Evolutionary conservation across 2,888 invertebrate species (phyloP).

Genomic region (Ophion ellenae): DNA sequence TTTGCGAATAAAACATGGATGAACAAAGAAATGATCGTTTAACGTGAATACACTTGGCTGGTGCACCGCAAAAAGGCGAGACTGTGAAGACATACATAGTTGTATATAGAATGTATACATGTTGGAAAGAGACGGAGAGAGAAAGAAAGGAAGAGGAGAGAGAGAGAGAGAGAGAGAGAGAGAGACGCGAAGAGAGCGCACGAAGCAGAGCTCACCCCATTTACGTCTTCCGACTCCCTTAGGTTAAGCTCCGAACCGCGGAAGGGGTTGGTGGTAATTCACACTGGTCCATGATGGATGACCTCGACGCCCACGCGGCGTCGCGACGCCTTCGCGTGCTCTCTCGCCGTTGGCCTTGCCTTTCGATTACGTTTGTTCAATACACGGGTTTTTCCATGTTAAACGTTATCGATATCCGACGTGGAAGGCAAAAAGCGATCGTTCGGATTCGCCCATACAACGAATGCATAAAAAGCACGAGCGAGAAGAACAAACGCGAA

Average conservation of each 20-base stretch:
- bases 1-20: constrained; percentile 24
- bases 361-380: constrained; percentile 40
- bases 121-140: neutral
- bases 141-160: constrained; percentile 13
- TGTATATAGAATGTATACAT: neutral
- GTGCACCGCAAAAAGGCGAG: constrained; percentile 41
- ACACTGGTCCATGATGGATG: constrained; percentile 81
- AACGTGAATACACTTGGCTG: constrained; percentile 22
- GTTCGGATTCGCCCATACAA: neutral
- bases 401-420: neutral
- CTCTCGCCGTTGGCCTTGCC: constrained; percentile 66
- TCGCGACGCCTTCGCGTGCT: constrained; percentile 77
- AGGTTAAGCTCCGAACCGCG: constrained; percentile 67
- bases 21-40: constrained; percentile 29
- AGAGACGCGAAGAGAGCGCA: constrained; percentile 55
- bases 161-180: constrained; percentile 41
- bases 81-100: constrained; percentile 4
- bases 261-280: constrained; percentile 78
- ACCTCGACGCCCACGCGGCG: constrained; percentile 80
- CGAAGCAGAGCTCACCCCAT: constrained; percentile 69
- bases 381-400: constrained; percentile 30
- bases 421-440: neutral
- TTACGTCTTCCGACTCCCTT: constrained; percentile 68
- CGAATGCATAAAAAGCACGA: no score
- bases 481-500: no score